Base-by-base conservation (phyloP, 2,888 invertebrate genomes). In the Aromia moschata region DNA sequence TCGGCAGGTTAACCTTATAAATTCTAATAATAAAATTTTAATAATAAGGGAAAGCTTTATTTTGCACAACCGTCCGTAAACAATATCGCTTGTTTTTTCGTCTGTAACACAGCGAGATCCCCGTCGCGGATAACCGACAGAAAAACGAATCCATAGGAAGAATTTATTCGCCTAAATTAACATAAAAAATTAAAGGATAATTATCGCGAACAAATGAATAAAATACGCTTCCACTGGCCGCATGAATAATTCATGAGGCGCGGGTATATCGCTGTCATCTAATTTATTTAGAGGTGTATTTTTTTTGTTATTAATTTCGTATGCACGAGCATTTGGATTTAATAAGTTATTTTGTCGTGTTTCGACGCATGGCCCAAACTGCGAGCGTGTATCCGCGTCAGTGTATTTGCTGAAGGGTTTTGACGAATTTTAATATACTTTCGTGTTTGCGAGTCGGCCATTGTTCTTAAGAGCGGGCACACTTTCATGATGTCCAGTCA, bases 161-260 rank as follows among this genome's bases (percentile, higher is more conserved):
- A 18, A 56, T 56, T 40, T 56, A 56, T 56, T 41, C 31, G 41
- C 33, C 17, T 41, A 49, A 41, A 49, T 56, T 56, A 49, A 49
- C 56, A 56, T 56, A 56, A 40, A 47, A 49, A 56, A 56, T 49
- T 56, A 49, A 49, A 56, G 41, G 25, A 49, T 56, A 49, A 56
- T 56, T 56, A 45, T 56, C 45, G 17, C 49, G 38, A 56, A 40
- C 30, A 33, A 41, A 38, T 16, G 59, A 62, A 64, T 62, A 57
- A 62, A 54, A 57, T 47, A 47, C 17, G 37, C 33, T 62, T 56
- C 55, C 60, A 56, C 58, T 56, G 58, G 61, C 53, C 56, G 58
- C 49, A 67, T 66, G 59, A 60, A 68, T 68, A 62, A 68, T 68
- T 68, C 68, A 68, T 68, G 62, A 61, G 51, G 16, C 45, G 53